These are phyloP conservation scores for Medauroidea extradentata DNA, from an alignment of 1,140 invertebrate genomes.

Conservation along the genomic window DNA sequence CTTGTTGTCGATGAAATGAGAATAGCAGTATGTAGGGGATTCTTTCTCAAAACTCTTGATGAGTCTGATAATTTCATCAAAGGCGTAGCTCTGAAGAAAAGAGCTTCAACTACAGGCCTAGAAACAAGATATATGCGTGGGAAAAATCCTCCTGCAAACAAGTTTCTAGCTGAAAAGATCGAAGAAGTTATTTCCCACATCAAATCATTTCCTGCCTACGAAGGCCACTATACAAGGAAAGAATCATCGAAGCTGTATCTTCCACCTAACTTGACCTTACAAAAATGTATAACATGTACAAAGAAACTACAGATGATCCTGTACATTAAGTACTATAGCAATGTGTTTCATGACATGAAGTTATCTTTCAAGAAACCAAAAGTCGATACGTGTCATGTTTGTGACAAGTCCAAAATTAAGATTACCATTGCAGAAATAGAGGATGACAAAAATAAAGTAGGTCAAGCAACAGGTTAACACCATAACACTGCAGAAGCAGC, in stretches of 20 bases:
- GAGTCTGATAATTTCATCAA: too few species aligned
- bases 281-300: constrained; percentile 4
- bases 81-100: too few species aligned
- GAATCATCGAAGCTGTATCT: constrained; percentile 4
- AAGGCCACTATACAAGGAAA: constrained; percentile 2
- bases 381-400: constrained; percentile 1
- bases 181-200: neutral
- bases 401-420: neutral
- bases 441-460: neutral
- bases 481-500: neutral
- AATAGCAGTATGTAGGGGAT: too few species aligned
- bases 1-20: too few species aligned
- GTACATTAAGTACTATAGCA: neutral
- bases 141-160: too few species aligned
- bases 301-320: neutral
- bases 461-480: neutral
- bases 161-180: too few species aligned
- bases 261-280: constrained; percentile 1
- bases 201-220: constrained; percentile 9
- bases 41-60: too few species aligned
- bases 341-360: constrained; percentile 1
- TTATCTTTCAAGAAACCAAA: constrained; percentile 9
- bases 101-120: too few species aligned
- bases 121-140: too few species aligned
- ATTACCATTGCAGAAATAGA: neutral